Conservation (phyloP, 2,888 invertebrate genomes). For the Helicoverpa assulta region DNA sequence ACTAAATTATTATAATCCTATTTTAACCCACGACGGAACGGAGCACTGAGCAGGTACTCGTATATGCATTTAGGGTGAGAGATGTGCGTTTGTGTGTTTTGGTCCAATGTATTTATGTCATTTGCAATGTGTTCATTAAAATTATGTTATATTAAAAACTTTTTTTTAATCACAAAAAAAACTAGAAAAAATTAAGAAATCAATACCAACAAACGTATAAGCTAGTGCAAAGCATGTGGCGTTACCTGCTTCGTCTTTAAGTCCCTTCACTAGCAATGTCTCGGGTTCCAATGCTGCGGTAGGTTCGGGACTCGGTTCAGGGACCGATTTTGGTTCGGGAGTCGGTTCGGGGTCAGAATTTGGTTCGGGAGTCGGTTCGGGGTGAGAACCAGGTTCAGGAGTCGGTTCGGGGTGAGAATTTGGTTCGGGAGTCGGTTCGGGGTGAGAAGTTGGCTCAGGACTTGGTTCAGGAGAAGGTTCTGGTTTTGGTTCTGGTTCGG, state of each 20-base stretch:
- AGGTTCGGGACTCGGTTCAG: constrained; percentile 84
- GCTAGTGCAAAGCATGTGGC: constrained; percentile 80
- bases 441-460: constrained; percentile 59
- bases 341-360: constrained; percentile 82
- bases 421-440: constrained; percentile 79
- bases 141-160: too few relatives aligned
- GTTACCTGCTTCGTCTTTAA: constrained; percentile 87
- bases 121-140: too few relatives aligned
- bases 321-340: constrained; percentile 78
- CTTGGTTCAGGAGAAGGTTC: constrained; percentile 77
- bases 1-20: too few relatives aligned
- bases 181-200: background rate
- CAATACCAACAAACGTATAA: constrained; percentile 48
- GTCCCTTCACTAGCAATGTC: constrained; percentile 88
- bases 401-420: constrained; percentile 76
- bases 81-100: too few relatives aligned
- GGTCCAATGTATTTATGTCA: too few relatives aligned
- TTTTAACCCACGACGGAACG: too few relatives aligned
- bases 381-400: constrained; percentile 58
- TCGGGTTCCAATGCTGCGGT: constrained; percentile 84
- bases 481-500: constrained; percentile 78
- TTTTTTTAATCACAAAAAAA: too few relatives aligned
- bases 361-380: constrained; percentile 71
- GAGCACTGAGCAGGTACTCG: too few relatives aligned
- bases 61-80: too few relatives aligned